These are phyloP conservation scores for Tragelaphus strepsiceros DNA, from an alignment of 2,113 vertebrate genomes.

Conservation along the genomic window DNA sequence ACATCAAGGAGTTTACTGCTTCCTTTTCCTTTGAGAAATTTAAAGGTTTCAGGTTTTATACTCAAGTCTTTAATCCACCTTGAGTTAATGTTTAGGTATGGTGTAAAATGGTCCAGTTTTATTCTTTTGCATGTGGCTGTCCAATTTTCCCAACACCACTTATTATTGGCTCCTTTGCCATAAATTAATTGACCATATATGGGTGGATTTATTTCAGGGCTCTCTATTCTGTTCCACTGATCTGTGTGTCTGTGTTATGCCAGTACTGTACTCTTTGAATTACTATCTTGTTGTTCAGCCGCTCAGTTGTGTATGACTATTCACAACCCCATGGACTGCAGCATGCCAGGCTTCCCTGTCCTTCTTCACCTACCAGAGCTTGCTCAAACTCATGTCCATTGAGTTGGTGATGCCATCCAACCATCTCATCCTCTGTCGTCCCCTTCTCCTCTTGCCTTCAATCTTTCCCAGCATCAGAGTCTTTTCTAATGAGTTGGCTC, in stretches of 20 bases:
- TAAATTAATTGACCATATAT: neutral
- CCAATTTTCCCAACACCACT: neutral
- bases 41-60: neutral
- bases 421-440: neutral
- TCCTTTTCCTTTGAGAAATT: neutral
- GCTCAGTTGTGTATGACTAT: neutral
- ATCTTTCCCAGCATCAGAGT: neutral
- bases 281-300: neutral
- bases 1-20: neutral
- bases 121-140: neutral
- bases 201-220: neutral
- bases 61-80: neutral
- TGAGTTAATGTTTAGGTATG: neutral
- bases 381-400: neutral
- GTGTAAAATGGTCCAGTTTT: neutral
- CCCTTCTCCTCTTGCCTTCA: neutral
- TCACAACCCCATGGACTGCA: neutral
- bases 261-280: neutral
- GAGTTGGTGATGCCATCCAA: neutral
- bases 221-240: neutral
- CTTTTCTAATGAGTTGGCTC: neutral
- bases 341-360: rapidly evolving
- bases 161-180: neutral
- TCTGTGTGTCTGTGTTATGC: neutral
- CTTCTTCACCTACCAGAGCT: neutral